These are phyloP conservation scores for Coracias cyanogaster DNA, from an alignment of 2,797 vertebrate species.

Conservation along the genomic window DNA sequence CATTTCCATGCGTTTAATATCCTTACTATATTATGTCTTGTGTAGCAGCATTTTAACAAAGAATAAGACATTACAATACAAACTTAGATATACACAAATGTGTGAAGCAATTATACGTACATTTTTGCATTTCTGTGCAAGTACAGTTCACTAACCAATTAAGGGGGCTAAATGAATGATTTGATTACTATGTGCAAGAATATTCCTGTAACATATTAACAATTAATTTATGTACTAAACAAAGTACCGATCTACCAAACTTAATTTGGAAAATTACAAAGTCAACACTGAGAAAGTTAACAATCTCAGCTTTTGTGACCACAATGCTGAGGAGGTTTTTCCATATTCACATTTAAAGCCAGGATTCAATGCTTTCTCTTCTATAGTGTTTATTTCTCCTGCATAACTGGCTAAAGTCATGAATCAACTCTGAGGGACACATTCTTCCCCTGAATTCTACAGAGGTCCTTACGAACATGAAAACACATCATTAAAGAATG, in stretches of 20 bases:
- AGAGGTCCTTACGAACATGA: background rate
- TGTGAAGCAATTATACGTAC: background rate
- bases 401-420: background rate
- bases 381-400: background rate
- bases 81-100: background rate
- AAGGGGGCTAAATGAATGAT: background rate
- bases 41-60: background rate
- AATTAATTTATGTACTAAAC: background rate
- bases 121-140: background rate
- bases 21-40: background rate
- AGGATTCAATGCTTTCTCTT: background rate
- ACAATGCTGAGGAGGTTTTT: background rate
- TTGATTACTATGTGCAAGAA: background rate
- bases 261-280: background rate
- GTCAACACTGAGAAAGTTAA: background rate
- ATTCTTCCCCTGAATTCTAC: background rate
- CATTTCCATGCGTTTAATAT: background rate
- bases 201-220: background rate
- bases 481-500: background rate
- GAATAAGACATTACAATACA: background rate
- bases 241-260: background rate
- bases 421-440: background rate
- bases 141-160: background rate
- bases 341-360: background rate
- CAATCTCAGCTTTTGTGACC: background rate